Evolutionary conservation across 2,888 invertebrate species (phyloP).

Genomic region (Harmothoe impar): DNA sequence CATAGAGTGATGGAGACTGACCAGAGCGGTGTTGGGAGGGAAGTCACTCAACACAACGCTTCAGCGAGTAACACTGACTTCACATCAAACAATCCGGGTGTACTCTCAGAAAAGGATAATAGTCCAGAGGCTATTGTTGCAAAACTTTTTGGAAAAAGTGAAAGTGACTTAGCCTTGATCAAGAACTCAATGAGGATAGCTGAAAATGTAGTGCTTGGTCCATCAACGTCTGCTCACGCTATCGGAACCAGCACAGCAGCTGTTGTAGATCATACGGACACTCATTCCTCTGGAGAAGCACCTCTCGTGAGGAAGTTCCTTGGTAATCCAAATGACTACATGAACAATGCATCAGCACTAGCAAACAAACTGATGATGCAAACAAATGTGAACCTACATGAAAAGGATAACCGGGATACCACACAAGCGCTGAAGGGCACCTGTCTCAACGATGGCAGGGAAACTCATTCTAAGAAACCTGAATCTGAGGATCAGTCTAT

Average conservation of each 20-base stretch:
- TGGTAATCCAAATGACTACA: neutral
- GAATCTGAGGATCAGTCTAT: neutral
- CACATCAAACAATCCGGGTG: too few species aligned
- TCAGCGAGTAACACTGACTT: too few species aligned
- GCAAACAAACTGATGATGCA: neutral
- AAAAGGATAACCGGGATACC: neutral
- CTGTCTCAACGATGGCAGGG: too few species aligned
- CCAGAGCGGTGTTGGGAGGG: too few species aligned
- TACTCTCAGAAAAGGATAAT: neutral
- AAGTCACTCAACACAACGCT: too few species aligned
- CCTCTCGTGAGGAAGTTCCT: neutral
- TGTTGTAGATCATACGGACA: neutral
- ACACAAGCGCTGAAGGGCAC: too few species aligned
- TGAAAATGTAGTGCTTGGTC: slow-evolving; percentile 52
- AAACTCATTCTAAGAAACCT: neutral
- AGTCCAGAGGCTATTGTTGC: slow-evolving; percentile 13
- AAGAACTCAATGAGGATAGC: slow-evolving; percentile 8
- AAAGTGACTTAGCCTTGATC: neutral
- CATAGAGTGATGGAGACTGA: too few species aligned
- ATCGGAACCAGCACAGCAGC: neutral
- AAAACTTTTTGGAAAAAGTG: neutral
- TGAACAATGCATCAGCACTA: neutral
- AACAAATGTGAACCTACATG: neutral
- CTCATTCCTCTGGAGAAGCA: neutral
- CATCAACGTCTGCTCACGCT: neutral